phyloP scores from a whole-genome alignment of 1,140 invertebrate genomes.

The Meloidogyne hapla region DNA sequence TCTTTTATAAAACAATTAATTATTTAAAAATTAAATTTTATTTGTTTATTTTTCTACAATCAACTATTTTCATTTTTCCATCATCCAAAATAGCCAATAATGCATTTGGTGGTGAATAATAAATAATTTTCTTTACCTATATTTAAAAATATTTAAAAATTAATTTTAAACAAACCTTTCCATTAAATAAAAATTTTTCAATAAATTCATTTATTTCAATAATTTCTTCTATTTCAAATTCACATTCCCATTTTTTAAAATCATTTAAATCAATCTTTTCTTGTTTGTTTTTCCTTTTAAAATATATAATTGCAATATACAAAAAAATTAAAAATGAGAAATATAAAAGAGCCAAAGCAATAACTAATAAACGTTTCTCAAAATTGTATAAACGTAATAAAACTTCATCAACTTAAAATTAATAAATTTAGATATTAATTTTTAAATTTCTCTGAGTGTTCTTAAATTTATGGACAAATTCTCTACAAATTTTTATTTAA shows the following conservation, averaged over 20 bases:
- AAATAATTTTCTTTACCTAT: conserved; percentile 9
- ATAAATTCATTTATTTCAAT: conserved; percentile 3
- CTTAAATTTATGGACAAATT: too few species aligned
- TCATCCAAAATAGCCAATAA: not conserved
- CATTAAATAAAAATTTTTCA: conserved; percentile 2
- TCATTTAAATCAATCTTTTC: not conserved
- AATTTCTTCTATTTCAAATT: not conserved
- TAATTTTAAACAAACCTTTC: conserved; percentile 11
- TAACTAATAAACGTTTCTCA: not conserved
- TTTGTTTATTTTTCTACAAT: not conserved
- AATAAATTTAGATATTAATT: not conserved
- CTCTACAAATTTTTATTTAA: not conserved
- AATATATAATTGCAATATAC: not conserved
- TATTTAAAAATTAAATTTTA: not conserved
- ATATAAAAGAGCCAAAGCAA: conserved; percentile 16
- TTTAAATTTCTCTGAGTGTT: too few species aligned
- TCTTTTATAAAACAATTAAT: too few species aligned
- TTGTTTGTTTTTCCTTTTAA: conserved; percentile 4
- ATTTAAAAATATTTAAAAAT: conserved; percentile 1
- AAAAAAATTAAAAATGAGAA: conserved; percentile 9
- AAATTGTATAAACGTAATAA: conserved; percentile 4
- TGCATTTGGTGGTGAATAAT: not conserved
- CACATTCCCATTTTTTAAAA: conserved; percentile 14
- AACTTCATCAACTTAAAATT: conserved; percentile 8
- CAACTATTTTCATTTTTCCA: conserved; percentile 6